Conservation (phyloP, 2,113 vertebrate genomes). For the Gobius niger region DNA sequence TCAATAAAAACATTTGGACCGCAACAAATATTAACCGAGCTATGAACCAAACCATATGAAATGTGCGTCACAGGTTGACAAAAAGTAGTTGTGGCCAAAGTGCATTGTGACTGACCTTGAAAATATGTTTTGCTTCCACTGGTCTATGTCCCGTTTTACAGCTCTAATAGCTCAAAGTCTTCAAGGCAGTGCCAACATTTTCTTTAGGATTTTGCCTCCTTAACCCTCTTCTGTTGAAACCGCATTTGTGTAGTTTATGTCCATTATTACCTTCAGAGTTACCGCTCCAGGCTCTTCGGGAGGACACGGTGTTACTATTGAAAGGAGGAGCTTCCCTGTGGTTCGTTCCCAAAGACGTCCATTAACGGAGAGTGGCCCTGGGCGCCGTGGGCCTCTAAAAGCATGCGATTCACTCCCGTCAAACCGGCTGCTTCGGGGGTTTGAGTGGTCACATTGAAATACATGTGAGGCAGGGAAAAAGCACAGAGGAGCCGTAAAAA, state of each 20-base stretch:
- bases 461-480: slow-evolving; percentile 36
- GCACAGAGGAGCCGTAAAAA: slow-evolving; percentile 3
- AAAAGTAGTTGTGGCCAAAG: too few relatives aligned
- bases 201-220: neutral
- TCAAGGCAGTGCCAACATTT: neutral
- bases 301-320: slow-evolving; percentile 28
- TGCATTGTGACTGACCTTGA: too few relatives aligned
- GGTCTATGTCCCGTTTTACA: too few relatives aligned
- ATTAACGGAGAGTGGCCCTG: slow-evolving; percentile 54
- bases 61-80: too few relatives aligned
- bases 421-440: slow-evolving; percentile 50
- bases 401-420: slow-evolving; percentile 46
- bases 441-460: slow-evolving; percentile 57
- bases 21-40: too few relatives aligned
- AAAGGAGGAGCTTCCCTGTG: slow-evolving; percentile 23
- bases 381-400: slow-evolving; percentile 57
- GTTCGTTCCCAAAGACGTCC: slow-evolving; percentile 54
- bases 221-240: neutral
- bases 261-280: slow-evolving; percentile 15
- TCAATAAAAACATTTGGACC: too few relatives aligned
- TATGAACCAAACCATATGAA: too few relatives aligned
- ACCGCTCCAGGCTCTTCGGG: slow-evolving; percentile 15
- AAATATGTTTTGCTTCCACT: too few relatives aligned
- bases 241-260: slow-evolving; percentile 5
- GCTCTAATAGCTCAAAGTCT: too few relatives aligned